Conservation (phyloP, 1,140 invertebrate species). For the Eulimnadia texana region DNA sequence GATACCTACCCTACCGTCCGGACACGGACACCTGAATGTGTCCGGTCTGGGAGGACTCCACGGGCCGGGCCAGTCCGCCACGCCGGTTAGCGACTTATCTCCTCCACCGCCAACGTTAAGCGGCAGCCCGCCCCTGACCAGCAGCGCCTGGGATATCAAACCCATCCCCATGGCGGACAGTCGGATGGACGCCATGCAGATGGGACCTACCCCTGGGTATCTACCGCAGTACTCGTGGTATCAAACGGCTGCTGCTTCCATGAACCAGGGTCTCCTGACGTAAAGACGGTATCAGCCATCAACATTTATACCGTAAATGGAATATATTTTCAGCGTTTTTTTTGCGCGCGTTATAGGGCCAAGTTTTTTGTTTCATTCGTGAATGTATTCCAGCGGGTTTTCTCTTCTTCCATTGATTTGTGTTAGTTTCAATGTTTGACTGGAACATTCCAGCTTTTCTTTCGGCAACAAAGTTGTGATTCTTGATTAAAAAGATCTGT, state of each 20-base stretch:
- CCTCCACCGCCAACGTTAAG: conserved; percentile 39
- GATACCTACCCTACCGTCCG: conserved; percentile 5
- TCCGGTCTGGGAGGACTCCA: conserved; percentile 22
- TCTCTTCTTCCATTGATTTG: no score
- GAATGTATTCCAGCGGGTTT: no score
- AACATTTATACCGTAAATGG: no score
- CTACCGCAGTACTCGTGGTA: conserved; percentile 64
- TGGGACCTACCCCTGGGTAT: conserved; percentile 27
- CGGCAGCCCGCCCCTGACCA: conserved; percentile 32
- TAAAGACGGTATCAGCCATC: no score
- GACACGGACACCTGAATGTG: conserved; percentile 24
- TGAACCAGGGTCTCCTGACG: conserved; percentile 52
- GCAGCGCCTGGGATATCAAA: conserved; percentile 54
- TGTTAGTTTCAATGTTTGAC: no score
- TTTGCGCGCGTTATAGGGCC: no score
- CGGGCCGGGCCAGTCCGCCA: conserved; percentile 29
- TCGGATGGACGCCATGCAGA: conserved; percentile 7
- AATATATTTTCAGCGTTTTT: no score
- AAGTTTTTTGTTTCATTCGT: no score
- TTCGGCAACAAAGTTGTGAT: no score
- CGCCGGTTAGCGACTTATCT: conserved; percentile 41
- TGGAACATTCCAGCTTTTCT: no score
- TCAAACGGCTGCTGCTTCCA: conserved; percentile 39
- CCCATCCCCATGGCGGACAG: conserved; percentile 28
- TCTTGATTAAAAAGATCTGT: no score